These are phyloP conservation scores for Chaetura pelagica DNA, from an alignment of 2,113 vertebrate genomes.

Conservation along the genomic window DNA sequence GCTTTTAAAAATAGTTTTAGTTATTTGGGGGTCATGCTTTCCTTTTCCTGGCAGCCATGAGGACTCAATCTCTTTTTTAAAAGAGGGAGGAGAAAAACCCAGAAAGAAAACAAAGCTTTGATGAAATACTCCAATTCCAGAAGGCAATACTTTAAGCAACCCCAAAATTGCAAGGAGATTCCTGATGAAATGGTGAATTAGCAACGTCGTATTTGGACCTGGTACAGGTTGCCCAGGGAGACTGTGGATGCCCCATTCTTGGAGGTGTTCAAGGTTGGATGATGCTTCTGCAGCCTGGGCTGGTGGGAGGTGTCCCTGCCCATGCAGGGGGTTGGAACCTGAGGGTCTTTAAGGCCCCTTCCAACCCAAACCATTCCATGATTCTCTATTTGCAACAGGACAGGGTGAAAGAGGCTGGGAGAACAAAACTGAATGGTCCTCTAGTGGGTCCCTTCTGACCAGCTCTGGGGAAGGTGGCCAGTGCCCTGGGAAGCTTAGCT, in stretches of 20 bases:
- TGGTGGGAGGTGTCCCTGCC: too few relatives aligned
- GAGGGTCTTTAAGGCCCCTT: too few relatives aligned
- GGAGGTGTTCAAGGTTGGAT: too few relatives aligned
- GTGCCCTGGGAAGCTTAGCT: neutral
- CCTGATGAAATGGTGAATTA: neutral
- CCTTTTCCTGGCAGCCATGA: neutral
- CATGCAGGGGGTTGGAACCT: too few relatives aligned
- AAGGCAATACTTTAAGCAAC: neutral
- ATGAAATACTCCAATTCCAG: neutral
- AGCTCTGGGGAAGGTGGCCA: neutral
- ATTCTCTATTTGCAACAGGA: neutral
- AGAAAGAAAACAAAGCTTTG: neutral
- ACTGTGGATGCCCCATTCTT: too few relatives aligned
- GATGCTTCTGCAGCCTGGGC: too few relatives aligned
- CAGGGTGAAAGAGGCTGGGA: neutral
- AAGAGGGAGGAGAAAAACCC: neutral
- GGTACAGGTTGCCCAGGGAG: too few relatives aligned
- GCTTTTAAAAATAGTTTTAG: neutral
- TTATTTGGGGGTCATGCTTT: neutral
- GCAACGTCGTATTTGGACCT: neutral
- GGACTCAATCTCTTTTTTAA: neutral
- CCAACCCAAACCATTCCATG: too few relatives aligned
- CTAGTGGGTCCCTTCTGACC: neutral
- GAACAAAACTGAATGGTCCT: neutral
- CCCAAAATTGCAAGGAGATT: neutral